A percentile compares a stretch with the other conserved stretches of the same genome.
phyloP scores from a whole-genome alignment of 2,888 invertebrate species.

The Zhuqinia jingwanae region DNA sequence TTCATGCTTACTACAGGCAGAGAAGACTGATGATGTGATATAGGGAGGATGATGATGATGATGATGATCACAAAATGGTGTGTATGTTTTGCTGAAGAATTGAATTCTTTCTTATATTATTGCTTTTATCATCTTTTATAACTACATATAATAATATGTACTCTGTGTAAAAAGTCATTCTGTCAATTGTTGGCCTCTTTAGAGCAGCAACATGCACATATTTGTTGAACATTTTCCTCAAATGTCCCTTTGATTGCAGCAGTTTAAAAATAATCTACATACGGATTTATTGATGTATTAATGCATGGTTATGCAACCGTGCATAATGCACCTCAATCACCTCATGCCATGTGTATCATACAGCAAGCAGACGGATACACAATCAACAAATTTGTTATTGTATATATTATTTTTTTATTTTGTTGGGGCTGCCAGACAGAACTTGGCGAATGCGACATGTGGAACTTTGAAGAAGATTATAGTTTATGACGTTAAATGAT shows the following conservation, averaged over 20 bases:
- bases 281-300: slow-evolving; percentile 10
- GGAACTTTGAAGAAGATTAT: slow-evolving; percentile 15
- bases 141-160: too few species aligned
- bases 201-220: too few species aligned
- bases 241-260: neutral
- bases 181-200: too few species aligned
- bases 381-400: slow-evolving; percentile 17
- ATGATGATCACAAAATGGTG: neutral
- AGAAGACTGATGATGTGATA: slow-evolving; percentile 11
- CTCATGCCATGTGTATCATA: neutral
- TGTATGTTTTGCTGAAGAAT: slow-evolving; percentile 11
- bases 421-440: neutral
- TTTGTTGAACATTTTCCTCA: neutral
- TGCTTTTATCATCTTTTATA: too few species aligned
- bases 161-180: too few species aligned
- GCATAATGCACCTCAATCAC: neutral
- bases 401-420: slow-evolving; percentile 31
- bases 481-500: neutral
- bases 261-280: neutral
- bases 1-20: neutral
- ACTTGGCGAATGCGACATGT: too few species aligned
- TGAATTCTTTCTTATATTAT: slow-evolving; percentile 40
- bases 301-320: slow-evolving; percentile 28
- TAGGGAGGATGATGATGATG: neutral
- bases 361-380: slow-evolving; percentile 5